These are phyloP conservation scores for Drosophila gaucha DNA, from an alignment of 2,888 invertebrate genomes.

Conservation along the genomic window DNA sequence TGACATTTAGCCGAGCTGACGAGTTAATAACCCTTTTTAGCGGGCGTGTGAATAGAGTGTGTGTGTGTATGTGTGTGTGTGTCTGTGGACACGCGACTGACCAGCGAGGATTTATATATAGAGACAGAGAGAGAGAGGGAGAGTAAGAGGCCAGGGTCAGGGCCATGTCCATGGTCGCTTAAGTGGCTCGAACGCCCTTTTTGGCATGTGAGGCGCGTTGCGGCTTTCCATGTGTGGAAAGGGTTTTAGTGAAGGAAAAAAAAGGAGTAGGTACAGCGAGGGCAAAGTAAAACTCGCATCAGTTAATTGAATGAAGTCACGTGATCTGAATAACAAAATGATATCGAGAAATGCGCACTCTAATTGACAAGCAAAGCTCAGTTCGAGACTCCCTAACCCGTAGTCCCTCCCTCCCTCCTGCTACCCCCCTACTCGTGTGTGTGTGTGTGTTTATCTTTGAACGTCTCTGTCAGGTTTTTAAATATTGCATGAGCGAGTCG, in stretches of 20 bases:
- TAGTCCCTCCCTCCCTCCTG: neutral
- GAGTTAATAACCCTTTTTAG: slow-evolving; percentile 84
- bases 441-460: slow-evolving; percentile 41
- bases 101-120: slow-evolving; percentile 7
- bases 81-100: slow-evolving; percentile 52
- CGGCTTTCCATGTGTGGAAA: slow-evolving; percentile 24
- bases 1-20: slow-evolving; percentile 79
- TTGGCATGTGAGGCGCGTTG: slow-evolving; percentile 60
- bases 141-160: slow-evolving; percentile 35
- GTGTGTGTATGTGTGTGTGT: slow-evolving; percentile 18
- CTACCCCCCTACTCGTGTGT: neutral
- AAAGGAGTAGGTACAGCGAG: neutral
- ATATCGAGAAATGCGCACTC: slow-evolving; percentile 40
- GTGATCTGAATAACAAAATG: slow-evolving; percentile 82
- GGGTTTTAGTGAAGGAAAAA: neutral
- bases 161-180: slow-evolving; percentile 68
- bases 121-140: neutral
- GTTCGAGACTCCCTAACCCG: neutral
- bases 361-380: slow-evolving; percentile 55
- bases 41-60: slow-evolving; percentile 71
- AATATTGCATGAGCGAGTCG: slow-evolving; percentile 65
- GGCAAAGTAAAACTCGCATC: slow-evolving; percentile 53
- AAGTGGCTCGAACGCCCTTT: slow-evolving; percentile 84
- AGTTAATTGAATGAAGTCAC: slow-evolving; percentile 84
- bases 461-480: slow-evolving; percentile 41